Base-by-base conservation (phyloP, 2,797 vertebrate genomes). In the Xiphophorus birchmanni region DNA sequence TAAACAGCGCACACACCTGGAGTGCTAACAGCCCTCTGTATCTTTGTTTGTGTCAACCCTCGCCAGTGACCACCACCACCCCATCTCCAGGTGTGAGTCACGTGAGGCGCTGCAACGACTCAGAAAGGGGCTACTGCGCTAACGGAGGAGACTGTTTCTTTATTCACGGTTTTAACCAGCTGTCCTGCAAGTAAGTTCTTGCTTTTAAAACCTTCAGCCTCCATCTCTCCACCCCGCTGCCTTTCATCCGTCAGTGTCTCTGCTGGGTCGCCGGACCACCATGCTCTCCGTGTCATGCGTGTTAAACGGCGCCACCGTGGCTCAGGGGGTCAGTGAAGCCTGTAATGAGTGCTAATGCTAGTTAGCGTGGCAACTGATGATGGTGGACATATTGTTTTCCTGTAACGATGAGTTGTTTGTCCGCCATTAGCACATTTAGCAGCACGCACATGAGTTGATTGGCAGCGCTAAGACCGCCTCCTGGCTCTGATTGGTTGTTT, bases 81-180 rank as follows among this genome's bases (percentile, higher is more conserved):
- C 96, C 97, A 78, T 97, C 98, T 75, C 96, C 97, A 44, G 97
- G 96, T 90, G 97, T 97, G 10, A 98, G 98, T 84, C 98, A 98
- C 0, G 96, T 96, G 47, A 95, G 98, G 90, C 97, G 97, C 95
- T 99, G 98, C 96, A 99, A 99, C 17, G 97, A 99, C 90, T 97
- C 98, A 5, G 97, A 98, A 93, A 99, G 97, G 94, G 95, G 97
- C 82, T 97, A 98, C 91, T 99, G 98, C 86, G 97, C 97, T 89
- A 99, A 99, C 60, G 98, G 98, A 86, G 98, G 98, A 75, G 97
- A 99, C 94, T 99, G 98, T 97, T 99, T 98, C 96, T 98, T 99
- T 96, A 98, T 99, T 88, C 98, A 99, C 86, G 98, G 98, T 95
- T 97, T 99, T 94, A 99, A 99, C 94, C 97, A 99, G 94, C 96